These are phyloP conservation scores for Eupithecia subfuscata DNA, from an alignment of 2,888 invertebrate genomes.

Conservation along the genomic window DNA sequence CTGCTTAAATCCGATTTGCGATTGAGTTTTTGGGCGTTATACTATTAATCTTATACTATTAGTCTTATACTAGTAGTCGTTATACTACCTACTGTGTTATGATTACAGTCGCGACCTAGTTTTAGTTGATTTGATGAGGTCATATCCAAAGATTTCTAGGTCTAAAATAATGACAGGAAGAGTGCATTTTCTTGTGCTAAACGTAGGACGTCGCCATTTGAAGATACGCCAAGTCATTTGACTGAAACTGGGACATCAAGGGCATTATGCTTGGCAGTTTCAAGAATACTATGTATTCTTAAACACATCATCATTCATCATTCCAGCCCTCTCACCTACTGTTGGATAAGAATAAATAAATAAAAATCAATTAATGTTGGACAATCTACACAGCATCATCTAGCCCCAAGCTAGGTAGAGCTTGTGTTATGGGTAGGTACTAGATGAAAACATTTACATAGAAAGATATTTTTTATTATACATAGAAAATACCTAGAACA, in stretches of 20 bases:
- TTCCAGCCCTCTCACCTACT: not conserved
- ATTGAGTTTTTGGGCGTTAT: no score
- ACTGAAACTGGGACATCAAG: constrained; percentile 18
- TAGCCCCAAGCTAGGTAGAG: no score
- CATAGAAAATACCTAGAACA: no score
- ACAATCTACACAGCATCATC: no score
- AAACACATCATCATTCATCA: not conserved
- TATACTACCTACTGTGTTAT: not conserved
- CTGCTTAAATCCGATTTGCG: no score
- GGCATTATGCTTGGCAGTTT: not conserved
- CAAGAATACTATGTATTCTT: not conserved
- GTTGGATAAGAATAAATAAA: not conserved
- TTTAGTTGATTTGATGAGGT: constrained; percentile 65
- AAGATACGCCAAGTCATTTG: constrained; percentile 38
- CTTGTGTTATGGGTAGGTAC: no score
- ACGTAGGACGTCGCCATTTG: constrained; percentile 61
- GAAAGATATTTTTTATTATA: no score
- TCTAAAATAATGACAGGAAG: constrained; percentile 65
- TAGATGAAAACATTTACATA: no score
- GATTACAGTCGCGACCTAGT: constrained; percentile 52
- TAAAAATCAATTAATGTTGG: no score
- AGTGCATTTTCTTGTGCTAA: constrained; percentile 63
- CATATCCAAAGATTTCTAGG: constrained; percentile 60
- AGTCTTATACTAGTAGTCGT: not conserved
- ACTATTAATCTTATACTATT: no score